Base-by-base conservation (phyloP, 92 coral and sea anemone genomes). In the Palythoa grandiflora region DNA sequence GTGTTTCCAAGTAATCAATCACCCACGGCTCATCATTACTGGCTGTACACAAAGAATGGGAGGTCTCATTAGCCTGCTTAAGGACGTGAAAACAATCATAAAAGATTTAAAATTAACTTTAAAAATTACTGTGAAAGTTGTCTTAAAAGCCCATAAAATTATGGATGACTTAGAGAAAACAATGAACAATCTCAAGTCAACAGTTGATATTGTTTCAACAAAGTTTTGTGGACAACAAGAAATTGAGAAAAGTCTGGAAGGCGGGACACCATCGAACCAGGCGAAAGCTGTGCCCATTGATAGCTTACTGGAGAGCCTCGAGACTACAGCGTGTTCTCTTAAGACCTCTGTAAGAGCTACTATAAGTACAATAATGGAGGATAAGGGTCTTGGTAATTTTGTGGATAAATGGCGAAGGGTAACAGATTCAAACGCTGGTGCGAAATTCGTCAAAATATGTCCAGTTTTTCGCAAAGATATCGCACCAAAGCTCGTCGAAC, bases 51-150 rank as follows among this genome's bases (percentile, higher is more conserved):
- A 21, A 37, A 47, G 21, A 47, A 86, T 86, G 89, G 89, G 89
- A 39, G 86, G 83, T 38, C 79, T 86, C 21, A 36, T 86, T 6
- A 86, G 86, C 17, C 61, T 44, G 28, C 21, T 86, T 40, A 84
- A 84, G 63, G 89, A 86, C 47, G 38, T 86, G 44, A 86, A 76
- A 54, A 86, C 75, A 36, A 86, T 76, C 19, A 86, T 86, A 65
- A 50, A 85, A 44, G 89, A 86, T 61, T 76, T 86, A 57, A 86
- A 86, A 53, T 11, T 86, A 78, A 86, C 89, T 38, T 53, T 86
- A 17, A 86, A 77, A 75, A 16, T 74, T 47, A 86, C 89, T 8
- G 72, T 78, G 61, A 86, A 86, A 77, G 83, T 76, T 38, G 89
- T 86, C 17, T 78, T 86, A 21, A 86, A 86, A 76, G 83, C 57